Conservation (phyloP, 2,888 invertebrate genomes). For the Bombyx huttoni region DNA sequence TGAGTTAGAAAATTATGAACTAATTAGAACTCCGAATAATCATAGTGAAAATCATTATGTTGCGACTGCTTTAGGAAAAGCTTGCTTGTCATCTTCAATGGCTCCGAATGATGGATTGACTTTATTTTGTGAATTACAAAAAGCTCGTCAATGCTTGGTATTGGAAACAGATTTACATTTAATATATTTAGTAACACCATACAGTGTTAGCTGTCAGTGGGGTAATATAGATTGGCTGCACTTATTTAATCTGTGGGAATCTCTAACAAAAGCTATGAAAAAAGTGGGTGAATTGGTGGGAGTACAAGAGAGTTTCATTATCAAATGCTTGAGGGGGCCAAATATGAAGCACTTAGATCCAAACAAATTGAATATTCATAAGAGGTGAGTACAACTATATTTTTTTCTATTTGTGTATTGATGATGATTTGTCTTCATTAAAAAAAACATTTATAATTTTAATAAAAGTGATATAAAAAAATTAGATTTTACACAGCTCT, state of each 20-base stretch:
- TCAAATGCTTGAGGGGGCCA: conserved; percentile 80
- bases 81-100: conserved; percentile 92
- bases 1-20: conserved; percentile 85
- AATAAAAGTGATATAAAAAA: too few relatives aligned
- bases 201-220: conserved; percentile 86
- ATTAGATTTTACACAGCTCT: conserved; percentile 89
- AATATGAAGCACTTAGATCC: conserved; percentile 70
- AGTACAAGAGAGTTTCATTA: conserved; percentile 87
- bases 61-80: conserved; percentile 91
- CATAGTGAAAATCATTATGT: conserved; percentile 70
- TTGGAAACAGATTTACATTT: conserved; percentile 95
- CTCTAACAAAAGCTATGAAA: conserved; percentile 82
- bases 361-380: conserved; percentile 75
- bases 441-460: neutral
- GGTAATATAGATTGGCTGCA: conserved; percentile 86
- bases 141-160: conserved; percentile 90
- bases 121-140: conserved; percentile 90
- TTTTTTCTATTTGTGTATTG: neutral
- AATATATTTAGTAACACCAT: conserved; percentile 95
- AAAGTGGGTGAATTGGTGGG: conserved; percentile 92
- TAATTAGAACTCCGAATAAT: conserved; percentile 77
- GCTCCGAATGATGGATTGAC: conserved; percentile 94
- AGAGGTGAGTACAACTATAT: conserved; percentile 52
- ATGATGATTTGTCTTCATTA: too few relatives aligned
- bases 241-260: conserved; percentile 86